Percentiles rank a stretch among this genome's conserved stretches.
phyloP scores from a whole-genome alignment of 2,888 invertebrate genomes.

The Bhutanitis thaidina region DNA sequence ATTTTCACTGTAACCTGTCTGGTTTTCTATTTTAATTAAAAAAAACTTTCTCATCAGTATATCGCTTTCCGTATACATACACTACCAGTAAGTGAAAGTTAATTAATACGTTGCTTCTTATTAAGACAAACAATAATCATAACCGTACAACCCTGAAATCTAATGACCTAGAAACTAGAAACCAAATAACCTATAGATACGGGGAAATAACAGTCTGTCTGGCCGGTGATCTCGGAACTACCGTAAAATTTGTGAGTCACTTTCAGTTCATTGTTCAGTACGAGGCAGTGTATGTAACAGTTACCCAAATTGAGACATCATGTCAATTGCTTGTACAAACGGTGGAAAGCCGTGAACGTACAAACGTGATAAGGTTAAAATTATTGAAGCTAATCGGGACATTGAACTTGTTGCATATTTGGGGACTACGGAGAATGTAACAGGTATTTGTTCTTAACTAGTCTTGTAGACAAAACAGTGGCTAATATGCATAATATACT shows the following conservation, averaged over 20 bases:
- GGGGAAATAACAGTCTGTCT: constrained; percentile 45
- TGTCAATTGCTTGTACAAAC: constrained; percentile 61
- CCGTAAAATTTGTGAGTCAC: constrained; percentile 60
- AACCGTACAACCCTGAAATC: constrained; percentile 23
- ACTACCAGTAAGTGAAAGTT: constrained; percentile 26
- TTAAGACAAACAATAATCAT: constrained; percentile 26
- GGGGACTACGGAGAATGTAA: constrained; percentile 25
- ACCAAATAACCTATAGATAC: constrained; percentile 41
- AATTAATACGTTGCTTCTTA: constrained; percentile 24
- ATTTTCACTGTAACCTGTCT: too few species aligned
- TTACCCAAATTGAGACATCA: constrained; percentile 69
- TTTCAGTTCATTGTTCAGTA: constrained; percentile 67
- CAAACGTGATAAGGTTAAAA: constrained; percentile 52
- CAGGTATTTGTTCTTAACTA: neutral
- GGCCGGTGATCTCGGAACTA: constrained; percentile 40
- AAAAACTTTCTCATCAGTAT: too few species aligned
- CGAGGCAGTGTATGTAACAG: constrained; percentile 52
- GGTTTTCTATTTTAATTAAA: too few species aligned
- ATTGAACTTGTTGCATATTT: constrained; percentile 37
- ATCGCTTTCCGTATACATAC: too few species aligned
- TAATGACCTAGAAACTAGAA: constrained; percentile 28
- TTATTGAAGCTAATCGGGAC: constrained; percentile 49
- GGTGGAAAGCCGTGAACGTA: constrained; percentile 44
- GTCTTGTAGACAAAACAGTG: neutral
- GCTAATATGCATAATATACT: neutral